Base-by-base conservation (phyloP, 2,797 vertebrate species). In the Perdix hodgsoniae region DNA sequence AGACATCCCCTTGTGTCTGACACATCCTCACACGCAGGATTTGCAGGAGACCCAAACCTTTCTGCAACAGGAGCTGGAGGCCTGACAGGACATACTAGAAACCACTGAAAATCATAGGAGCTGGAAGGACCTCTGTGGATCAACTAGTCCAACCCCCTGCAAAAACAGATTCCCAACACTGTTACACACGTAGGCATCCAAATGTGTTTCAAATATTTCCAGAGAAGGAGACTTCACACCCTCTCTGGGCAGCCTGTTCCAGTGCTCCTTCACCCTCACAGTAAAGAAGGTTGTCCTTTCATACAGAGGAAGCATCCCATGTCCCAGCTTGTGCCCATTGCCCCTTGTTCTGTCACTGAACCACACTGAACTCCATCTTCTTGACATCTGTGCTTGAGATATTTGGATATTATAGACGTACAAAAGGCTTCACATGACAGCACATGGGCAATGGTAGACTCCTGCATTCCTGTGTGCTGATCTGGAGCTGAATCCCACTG, bases 1-100 rank as follows among this genome's bases (percentile, higher is more conserved):
- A 19, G 27, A 21, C 22, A 23, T 3, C 15, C 42, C 50, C 45
- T 12, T 17, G 14, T 29, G 16, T n/a, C 57, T 44, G 47, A 47
- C 11, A 59, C 9, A 56, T 42, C 42, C 56, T 65, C 33, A 39
- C 4, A 8, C 0, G 1, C 0, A 0, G 40, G 40, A 91, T 76
- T n/a, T 64, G 11, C 33, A 78, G 49, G 31, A 78, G 22, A 57
- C 22, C 2, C 35, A 64, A 44, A 40, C 1, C 6, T 17, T 60
- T 35, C 75, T 56, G 59, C 47, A 80, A 18, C 60, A 47, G 71
- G 74, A 79, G 60, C 33, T 70, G 52, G 18, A 35, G n/a, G 56
- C 21, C 22, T 29, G 59, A 14, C 19, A 66, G 54, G 6, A 59
- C 26, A 9, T 12, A 9, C 26, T n/a, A 52, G 23, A 3, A 23